Percentiles rank a stretch among this genome's conserved stretches.
These are phyloP conservation scores for Eutolmus rufibarbis DNA, from an alignment of 2,888 invertebrate species.

Conservation along the genomic window DNA sequence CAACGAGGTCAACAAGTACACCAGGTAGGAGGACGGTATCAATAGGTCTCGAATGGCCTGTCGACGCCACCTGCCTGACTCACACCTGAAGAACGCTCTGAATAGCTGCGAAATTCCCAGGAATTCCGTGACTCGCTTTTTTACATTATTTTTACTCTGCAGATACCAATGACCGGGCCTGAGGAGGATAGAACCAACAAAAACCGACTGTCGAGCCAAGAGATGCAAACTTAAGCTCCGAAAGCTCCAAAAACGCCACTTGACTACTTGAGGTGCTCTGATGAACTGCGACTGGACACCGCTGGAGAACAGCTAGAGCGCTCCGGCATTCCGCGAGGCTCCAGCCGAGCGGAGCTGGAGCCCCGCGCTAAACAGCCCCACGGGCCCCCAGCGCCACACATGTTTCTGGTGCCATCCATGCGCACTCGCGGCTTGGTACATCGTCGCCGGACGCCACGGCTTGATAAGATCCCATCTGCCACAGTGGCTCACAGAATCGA, in stretches of 20 bases:
- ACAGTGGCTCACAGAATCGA: slow-evolving; percentile 26
- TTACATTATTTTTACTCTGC: slow-evolving; percentile 1
- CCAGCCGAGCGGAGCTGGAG: slow-evolving; percentile 1
- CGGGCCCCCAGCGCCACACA: not conserved
- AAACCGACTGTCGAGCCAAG: not conserved
- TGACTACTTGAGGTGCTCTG: slow-evolving; percentile 33
- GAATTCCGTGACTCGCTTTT: not conserved
- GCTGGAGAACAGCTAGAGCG: not conserved
- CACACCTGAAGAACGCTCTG: not conserved
- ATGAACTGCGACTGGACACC: slow-evolving; percentile 18
- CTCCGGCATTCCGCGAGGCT: not conserved
- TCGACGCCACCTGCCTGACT: not conserved
- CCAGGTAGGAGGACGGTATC: not conserved
- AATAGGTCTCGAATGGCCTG: not conserved
- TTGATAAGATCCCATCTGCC: not conserved
- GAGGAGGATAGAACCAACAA: not conserved
- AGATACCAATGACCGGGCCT: not conserved
- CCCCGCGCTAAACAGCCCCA: not conserved
- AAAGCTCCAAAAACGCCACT: slow-evolving; percentile 22
- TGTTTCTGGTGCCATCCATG: not conserved
- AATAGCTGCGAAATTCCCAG: slow-evolving; percentile 1
- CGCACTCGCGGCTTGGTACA: slow-evolving; percentile 2
- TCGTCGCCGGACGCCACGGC: not conserved
- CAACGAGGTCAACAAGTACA: slow-evolving; percentile 26
- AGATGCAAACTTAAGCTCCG: not conserved